Percentiles rank a stretch among this genome's conserved stretches.
Evolutionary conservation across 2,888 invertebrate genomes (phyloP).

Genomic region (Sminthurinus aureus): DNA sequence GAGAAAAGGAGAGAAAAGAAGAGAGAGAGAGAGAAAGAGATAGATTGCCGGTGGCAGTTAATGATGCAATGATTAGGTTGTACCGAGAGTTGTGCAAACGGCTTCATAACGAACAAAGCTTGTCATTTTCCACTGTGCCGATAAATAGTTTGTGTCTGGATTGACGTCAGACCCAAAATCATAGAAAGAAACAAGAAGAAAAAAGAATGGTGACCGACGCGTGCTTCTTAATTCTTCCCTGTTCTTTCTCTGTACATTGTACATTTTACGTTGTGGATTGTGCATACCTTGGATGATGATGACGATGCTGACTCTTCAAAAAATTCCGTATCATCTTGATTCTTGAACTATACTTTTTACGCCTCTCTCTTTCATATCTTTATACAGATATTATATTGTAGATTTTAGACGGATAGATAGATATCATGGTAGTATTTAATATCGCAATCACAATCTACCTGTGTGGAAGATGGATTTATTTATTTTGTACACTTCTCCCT

Average conservation of each 20-base stretch:
- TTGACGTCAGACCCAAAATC: background rate
- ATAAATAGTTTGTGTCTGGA: conserved; percentile 37
- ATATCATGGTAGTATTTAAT: too few species aligned
- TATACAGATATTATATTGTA: too few species aligned
- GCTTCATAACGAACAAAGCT: conserved; percentile 58
- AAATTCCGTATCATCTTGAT: background rate
- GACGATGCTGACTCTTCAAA: conserved; percentile 25
- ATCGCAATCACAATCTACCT: background rate
- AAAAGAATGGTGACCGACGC: conserved; percentile 31
- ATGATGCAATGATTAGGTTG: conserved; percentile 55
- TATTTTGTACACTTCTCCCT: background rate
- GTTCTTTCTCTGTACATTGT: background rate
- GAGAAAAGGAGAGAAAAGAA: background rate
- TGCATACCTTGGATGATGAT: background rate
- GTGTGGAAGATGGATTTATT: background rate
- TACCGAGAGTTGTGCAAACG: conserved; percentile 46
- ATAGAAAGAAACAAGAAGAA: conserved; percentile 9
- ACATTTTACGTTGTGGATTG: background rate
- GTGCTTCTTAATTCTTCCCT: conserved; percentile 23
- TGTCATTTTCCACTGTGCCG: conserved; percentile 51
- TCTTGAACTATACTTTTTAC: too few species aligned
- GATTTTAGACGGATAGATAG: too few species aligned
- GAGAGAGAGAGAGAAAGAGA: conserved; percentile 2
- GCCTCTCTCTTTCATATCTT: too few species aligned
- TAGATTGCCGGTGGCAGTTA: conserved; percentile 35